Evolutionary conservation across 2,888 invertebrate species (phyloP).

Genomic region (Pristionchus maxplancki): DNA sequence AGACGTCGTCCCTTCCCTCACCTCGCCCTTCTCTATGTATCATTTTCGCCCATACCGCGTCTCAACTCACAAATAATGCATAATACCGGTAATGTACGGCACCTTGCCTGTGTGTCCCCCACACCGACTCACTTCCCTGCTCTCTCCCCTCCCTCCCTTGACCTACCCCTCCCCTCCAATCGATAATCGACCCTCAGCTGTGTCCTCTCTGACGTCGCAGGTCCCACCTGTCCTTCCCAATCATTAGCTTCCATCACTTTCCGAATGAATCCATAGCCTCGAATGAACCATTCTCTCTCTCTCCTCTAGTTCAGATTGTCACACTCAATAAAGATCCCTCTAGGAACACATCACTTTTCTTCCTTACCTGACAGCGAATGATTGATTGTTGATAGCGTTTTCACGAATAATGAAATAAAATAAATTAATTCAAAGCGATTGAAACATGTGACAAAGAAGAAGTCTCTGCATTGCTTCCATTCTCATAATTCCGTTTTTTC

Average conservation of each 20-base stretch:
- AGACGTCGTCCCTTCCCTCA: background rate
- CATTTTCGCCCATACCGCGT: constrained; percentile 39
- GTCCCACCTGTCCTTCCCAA: constrained; percentile 41
- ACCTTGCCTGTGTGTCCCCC: constrained; percentile 37
- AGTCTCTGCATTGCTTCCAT: too few relatives aligned
- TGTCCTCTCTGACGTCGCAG: background rate
- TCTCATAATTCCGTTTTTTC: too few relatives aligned
- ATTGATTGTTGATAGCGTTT: constrained; percentile 22
- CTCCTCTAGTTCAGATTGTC: background rate
- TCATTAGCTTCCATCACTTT: background rate
- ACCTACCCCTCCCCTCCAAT: background rate
- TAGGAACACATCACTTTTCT: constrained; percentile 22
- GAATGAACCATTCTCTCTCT: background rate
- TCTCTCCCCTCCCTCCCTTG: constrained; percentile 35
- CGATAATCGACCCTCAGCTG: background rate
- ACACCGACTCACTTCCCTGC: background rate
- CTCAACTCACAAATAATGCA: constrained; percentile 43
- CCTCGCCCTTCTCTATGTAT: constrained; percentile 25
- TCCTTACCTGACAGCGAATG: background rate
- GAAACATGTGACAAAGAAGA: too few relatives aligned
- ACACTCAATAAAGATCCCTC: background rate
- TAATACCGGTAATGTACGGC: constrained; percentile 51
- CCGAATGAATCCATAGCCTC: too few relatives aligned
- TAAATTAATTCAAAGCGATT: background rate
- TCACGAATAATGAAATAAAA: constrained; percentile 33